phyloP scores from a whole-genome alignment of 2,888 invertebrate genomes.

The Tubiluchus corallicola region DNA sequence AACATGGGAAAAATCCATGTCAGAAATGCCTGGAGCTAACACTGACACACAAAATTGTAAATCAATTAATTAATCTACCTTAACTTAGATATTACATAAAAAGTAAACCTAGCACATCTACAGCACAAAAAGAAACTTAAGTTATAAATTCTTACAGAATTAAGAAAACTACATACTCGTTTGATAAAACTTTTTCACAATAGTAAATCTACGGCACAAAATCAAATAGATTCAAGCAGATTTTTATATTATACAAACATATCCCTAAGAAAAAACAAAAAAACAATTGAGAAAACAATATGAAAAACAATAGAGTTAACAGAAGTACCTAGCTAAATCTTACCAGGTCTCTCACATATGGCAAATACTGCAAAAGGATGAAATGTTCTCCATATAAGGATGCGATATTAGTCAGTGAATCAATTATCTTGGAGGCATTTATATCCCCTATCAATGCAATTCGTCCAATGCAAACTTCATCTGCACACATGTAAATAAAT shows the following conservation, averaged over 20 bases:
- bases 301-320: too few relatives aligned
- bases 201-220: too few relatives aligned
- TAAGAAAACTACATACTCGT: too few relatives aligned
- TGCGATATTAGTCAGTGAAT: constrained; percentile 70
- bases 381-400: constrained; percentile 32
- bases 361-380: constrained; percentile 26
- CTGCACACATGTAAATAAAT: too few relatives aligned
- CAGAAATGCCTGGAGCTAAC: neutral
- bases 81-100: constrained; percentile 5
- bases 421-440: constrained; percentile 66
- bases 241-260: too few relatives aligned
- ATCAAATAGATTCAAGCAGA: too few relatives aligned
- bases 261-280: too few relatives aligned
- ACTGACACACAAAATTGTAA: neutral
- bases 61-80: neutral
- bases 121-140: neutral
- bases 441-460: constrained; percentile 43
- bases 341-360: constrained; percentile 25
- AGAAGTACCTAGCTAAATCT: too few relatives aligned
- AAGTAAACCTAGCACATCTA: too few relatives aligned
- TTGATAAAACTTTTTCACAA: too few relatives aligned
- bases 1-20: constrained; percentile 9
- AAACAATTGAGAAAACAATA: too few relatives aligned
- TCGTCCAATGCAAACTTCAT: constrained; percentile 8
- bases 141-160: neutral